phyloP scores from a whole-genome alignment of 2,113 vertebrate genomes.

The Tragelaphus strepsiceros region DNA sequence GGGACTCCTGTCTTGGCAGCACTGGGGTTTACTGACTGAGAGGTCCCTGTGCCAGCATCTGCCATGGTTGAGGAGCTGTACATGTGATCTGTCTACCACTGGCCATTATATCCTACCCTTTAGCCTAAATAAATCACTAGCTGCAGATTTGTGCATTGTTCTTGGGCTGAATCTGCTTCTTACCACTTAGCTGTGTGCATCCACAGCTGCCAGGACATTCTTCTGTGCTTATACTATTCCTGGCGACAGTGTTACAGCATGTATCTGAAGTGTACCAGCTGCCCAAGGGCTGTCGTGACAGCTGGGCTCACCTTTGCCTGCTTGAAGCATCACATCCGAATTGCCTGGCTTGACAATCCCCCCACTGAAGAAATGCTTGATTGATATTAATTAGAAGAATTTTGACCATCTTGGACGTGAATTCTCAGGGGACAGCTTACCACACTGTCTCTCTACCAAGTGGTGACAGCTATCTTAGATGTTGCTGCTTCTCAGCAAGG shows the following conservation, averaged over 20 bases:
- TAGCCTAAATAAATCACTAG: background rate
- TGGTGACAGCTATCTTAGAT: background rate
- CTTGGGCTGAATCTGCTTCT: background rate
- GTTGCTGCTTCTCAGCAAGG: background rate
- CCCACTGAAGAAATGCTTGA: background rate
- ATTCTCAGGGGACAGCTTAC: background rate
- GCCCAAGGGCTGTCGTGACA: background rate
- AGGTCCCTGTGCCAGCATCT: background rate
- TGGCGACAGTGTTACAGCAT: background rate
- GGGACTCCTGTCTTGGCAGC: background rate
- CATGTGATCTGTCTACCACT: background rate
- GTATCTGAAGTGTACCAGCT: background rate
- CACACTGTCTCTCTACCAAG: background rate
- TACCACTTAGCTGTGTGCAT: background rate
- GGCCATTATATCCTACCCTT: background rate
- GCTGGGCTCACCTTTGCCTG: background rate
- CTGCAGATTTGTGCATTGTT: background rate
- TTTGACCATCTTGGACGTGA: background rate
- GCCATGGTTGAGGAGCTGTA: background rate
- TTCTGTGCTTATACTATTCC: background rate
- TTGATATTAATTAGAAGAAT: background rate
- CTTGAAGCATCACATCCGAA: background rate
- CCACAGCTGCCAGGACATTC: constrained; percentile 22
- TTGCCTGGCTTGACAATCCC: background rate
- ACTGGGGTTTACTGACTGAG: background rate